A percentile compares a stretch with the other conserved stretches of the same genome.
Evolutionary conservation across 2,888 invertebrate species (phyloP).

Genomic region (Lutraria lutraria): DNA sequence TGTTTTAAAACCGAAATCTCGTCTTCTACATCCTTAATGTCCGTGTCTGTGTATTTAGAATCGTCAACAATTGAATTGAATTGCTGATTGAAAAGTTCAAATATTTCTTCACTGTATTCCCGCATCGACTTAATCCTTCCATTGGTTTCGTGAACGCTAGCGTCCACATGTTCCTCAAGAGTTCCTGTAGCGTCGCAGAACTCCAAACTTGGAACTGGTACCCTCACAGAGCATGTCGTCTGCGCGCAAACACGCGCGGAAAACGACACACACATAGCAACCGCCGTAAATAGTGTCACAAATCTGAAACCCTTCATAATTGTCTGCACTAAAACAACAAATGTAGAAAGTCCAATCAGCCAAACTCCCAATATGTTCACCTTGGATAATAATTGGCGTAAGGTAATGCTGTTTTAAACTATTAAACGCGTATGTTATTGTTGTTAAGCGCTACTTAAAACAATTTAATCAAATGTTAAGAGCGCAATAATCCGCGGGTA

Average conservation of each 20-base stretch:
- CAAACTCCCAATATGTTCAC: not conserved
- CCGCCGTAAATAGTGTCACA: not conserved
- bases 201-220: constrained; percentile 49
- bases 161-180: constrained; percentile 62
- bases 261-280: not conserved
- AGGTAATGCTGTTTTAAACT: not conserved
- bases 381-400: not conserved
- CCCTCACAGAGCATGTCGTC: constrained; percentile 55
- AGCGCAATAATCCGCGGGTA: constrained; percentile 44
- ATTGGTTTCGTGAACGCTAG: constrained; percentile 53
- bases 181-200: constrained; percentile 63
- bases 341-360: not conserved
- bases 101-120: constrained; percentile 53
- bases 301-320: not conserved
- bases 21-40: constrained; percentile 53
- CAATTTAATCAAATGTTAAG: constrained; percentile 40
- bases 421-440: constrained; percentile 14
- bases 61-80: constrained; percentile 38
- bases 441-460: constrained; percentile 23
- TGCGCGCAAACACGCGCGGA: constrained; percentile 32
- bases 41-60: constrained; percentile 21
- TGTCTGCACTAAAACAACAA: not conserved
- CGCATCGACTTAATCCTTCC: constrained; percentile 52
- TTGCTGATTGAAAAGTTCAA: constrained; percentile 56
- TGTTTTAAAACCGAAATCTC: constrained; percentile 52